Base-by-base conservation (phyloP, 2,888 invertebrate genomes). In the Hylaea fasciaria region DNA sequence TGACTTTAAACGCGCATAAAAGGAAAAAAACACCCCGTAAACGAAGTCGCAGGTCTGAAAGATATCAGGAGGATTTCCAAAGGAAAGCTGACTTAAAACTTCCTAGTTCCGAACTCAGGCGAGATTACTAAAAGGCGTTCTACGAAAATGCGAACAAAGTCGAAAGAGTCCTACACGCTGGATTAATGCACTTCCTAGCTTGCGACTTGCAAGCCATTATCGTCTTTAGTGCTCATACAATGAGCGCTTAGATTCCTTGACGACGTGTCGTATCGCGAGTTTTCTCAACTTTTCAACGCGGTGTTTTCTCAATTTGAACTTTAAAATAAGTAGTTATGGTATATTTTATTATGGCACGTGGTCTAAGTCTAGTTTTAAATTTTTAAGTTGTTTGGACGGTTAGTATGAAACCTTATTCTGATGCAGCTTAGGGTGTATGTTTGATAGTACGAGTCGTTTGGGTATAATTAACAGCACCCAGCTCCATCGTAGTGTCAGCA, bases 101-200 rank as follows among this genome's bases (percentile, higher is more conserved):
- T 40, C 12, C 32, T 35, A 52, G 44, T 44, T 45, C 44, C 14
- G 10, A 45, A 45, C 44, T 52, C 47, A 16, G 32, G 12, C 17
- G 7, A 12, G 41, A 16, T 40, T 46, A 14, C 47, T 52, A 52
- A 41, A 52, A 43, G 43, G 16, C 52, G 41, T 52, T 12, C 43
- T 44, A 52, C 44, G 17, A 54, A 56, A 56, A 49, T 29, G 37
- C 44, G 56, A 39, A 49, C 56, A 48, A 56, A 56, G 55, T 56
- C 53, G 35, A 14, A 39, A 47, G 54, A 28, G 40, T 47, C 54
- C 49, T 56, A 12, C 49, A 49, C 49, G 50, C 45, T 44, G 57
- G 57, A 50, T 57, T 57, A 46, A 50, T 50, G 57, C 57, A 57
- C 50, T 50, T 57, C 45, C 44, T 45, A 45, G 13, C 57, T 52